Evolutionary conservation across 2,888 invertebrate genomes (phyloP), one percentile per base, ranked within the genome.

Genomic region (Drosophila recens): DNA sequence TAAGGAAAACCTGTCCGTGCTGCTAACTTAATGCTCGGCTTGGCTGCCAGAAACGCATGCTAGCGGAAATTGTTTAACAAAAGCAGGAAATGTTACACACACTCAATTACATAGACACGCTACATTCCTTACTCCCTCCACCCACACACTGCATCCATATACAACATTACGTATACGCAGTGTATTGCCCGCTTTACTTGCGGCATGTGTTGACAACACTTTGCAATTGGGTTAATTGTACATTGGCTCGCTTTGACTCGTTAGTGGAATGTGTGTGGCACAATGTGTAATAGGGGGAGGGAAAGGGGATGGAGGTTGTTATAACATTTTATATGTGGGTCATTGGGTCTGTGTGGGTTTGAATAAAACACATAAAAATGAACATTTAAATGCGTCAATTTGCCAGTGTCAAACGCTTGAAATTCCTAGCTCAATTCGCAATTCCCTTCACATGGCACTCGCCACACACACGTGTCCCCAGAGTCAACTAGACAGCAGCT

Each of bases 181-280:
- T 46, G 80, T 53, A 56, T 56, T 52, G 63, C 75, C 53, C 70
- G 87, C 83, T 67, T 71, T 71, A 72, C 62, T 67, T 73, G 80
- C 83, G 62, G 77, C 78, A 80, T 88, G 83, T 86, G 87, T 86
- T 87, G 85, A 86, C 89, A 86, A 72, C 89, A 75, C 73, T 89
- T 87, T 80, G 82, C 89, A 85, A 85, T 85, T 85, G 85, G 87
- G 89, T 85, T 85, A 85, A 87, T 85, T 85, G 85, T 89, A 75
- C 87, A 79, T 77, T 75, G 87, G 80, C 68, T 75, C 64, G 70
- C 68, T 82, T 70, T 64, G 68, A 77, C 57, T 67, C 70, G 59
- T 59, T 67, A 63, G 63, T 34, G 51, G 65, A 33, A 34, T 58
- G 59, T 30, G 30, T 30, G 30, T 17, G 34, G n/a, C 52, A 20